Evolutionary conservation across 2,888 invertebrate species (phyloP).

Genomic region (Eretmocerus hayati): DNA sequence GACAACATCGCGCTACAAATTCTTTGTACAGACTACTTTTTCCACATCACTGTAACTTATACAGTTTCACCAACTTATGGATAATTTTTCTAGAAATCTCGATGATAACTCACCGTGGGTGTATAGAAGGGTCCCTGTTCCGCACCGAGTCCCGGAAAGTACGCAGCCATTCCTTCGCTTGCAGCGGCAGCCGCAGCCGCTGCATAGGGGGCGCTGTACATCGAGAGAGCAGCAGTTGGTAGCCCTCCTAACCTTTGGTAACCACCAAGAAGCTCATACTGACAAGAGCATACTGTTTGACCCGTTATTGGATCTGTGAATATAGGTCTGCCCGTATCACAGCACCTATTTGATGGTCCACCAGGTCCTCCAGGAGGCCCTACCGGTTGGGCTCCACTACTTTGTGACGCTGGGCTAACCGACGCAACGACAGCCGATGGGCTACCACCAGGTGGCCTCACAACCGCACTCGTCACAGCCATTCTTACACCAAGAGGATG

Average conservation of each 20-base stretch:
- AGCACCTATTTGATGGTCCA: conserved; percentile 54
- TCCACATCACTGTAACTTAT: background rate
- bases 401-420: conserved; percentile 45
- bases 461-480: conserved; percentile 51
- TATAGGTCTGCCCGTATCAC: conserved; percentile 86
- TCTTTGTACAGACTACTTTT: conserved; percentile 10
- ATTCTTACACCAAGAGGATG: conserved; percentile 49
- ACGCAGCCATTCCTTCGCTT: conserved; percentile 70
- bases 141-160: conserved; percentile 76
- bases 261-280: conserved; percentile 75
- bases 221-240: conserved; percentile 61
- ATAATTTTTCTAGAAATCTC: background rate
- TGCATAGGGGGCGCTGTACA: conserved; percentile 75
- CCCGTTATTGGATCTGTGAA: conserved; percentile 86
- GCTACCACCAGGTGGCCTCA: conserved; percentile 50
- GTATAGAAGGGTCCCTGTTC: conserved; percentile 83
- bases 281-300: conserved; percentile 84
- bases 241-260: conserved; percentile 75
- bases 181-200: conserved; percentile 53
- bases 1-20: background rate
- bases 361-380: background rate
- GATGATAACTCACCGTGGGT: conserved; percentile 70
- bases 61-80: background rate
- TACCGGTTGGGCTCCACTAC: background rate
- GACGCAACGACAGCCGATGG: conserved; percentile 48